Evolutionary conservation across 2,113 vertebrate species (phyloP).

Genomic region (Neofelis nebulosa): DNA sequence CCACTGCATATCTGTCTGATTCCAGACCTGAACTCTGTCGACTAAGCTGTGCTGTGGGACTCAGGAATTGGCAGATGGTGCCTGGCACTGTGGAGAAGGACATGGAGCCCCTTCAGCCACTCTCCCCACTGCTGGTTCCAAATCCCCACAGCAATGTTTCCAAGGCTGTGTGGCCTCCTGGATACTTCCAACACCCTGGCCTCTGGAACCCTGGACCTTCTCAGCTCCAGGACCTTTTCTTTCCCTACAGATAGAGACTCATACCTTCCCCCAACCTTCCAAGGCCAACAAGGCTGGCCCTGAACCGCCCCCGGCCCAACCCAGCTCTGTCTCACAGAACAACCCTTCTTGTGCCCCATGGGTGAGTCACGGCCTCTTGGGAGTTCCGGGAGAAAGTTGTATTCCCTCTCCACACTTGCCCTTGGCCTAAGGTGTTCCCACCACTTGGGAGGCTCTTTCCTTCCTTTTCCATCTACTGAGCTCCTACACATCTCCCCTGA

Average conservation of each 20-base stretch:
- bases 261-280: background rate
- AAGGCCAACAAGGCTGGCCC: background rate
- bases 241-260: too few species aligned
- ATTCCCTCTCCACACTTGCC: background rate
- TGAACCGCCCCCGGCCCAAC: too few species aligned
- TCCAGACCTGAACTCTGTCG: background rate
- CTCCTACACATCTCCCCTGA: background rate
- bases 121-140: background rate
- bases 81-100: fast-evolving
- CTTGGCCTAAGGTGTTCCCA: background rate
- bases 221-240: background rate
- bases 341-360: background rate
- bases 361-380: too few species aligned
- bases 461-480: background rate
- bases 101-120: background rate
- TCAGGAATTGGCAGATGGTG: background rate
- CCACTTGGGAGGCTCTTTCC: background rate
- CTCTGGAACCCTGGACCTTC: background rate
- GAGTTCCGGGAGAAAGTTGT: background rate
- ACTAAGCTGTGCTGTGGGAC: background rate
- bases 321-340: too few species aligned
- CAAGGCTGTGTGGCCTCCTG: too few species aligned
- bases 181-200: background rate
- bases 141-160: background rate
- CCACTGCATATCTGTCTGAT: background rate